phyloP scores from a whole-genome alignment of 2,888 invertebrate genomes.

The Syritta pipiens region DNA sequence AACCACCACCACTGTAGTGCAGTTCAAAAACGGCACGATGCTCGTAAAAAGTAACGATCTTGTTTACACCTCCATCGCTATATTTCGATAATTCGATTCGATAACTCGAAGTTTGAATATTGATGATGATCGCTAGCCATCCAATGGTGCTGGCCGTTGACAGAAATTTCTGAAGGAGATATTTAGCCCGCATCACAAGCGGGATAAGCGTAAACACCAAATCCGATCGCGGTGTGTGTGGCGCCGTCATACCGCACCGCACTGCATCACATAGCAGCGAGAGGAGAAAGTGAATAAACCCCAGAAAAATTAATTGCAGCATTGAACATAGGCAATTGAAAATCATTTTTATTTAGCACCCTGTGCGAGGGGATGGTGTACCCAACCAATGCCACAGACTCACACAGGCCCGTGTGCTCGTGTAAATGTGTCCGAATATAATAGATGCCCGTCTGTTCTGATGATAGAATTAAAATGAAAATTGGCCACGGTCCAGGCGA shows the following conservation, averaged over 20 bases:
- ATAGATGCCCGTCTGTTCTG: conserved; percentile 41
- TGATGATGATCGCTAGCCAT: conserved; percentile 9
- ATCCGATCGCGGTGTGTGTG: too few species aligned
- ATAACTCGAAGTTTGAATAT: not conserved
- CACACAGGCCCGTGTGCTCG: not conserved
- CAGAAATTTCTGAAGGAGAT: too few species aligned
- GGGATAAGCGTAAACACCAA: too few species aligned
- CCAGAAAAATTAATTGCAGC: conserved; percentile 68
- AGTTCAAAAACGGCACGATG: not conserved
- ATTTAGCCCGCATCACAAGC: too few species aligned
- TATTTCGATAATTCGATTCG: not conserved
- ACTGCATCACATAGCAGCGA: too few species aligned
- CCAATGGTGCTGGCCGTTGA: too few species aligned
- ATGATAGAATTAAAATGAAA: conserved; percentile 51
- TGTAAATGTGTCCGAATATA: not conserved
- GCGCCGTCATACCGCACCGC: conserved; percentile 33
- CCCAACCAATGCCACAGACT: not conserved
- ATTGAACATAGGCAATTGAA: conserved; percentile 69
- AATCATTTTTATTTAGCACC: conserved; percentile 52
- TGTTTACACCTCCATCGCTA: conserved; percentile 37
- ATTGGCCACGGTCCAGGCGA: conserved; percentile 40
- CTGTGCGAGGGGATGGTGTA: not conserved
- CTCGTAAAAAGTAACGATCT: conserved; percentile 29
- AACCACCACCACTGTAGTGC: conserved; percentile 4
- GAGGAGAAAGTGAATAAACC: conserved; percentile 63